Base-by-base conservation (phyloP, 1,140 invertebrate species). In the Papilio glaucus region DNA sequence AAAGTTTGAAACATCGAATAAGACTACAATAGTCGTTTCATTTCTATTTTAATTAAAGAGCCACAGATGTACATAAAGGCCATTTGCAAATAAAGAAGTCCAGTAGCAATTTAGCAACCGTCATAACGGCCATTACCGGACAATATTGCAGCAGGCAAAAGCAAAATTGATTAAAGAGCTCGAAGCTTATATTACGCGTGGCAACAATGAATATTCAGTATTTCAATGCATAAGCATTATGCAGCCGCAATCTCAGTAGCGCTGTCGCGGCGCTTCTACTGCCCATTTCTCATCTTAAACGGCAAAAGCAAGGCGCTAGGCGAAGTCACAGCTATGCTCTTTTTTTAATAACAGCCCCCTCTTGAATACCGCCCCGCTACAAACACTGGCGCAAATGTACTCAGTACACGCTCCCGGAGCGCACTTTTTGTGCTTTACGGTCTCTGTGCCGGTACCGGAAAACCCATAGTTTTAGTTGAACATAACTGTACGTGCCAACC, bases 201-300 rank as follows among this genome's bases (percentile, higher is more conserved):
- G 79, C 79, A 83, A 87, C 82, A 86, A 89, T 88, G 86, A 86
- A 90, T 89, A 89, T 89, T 87, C 86, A 89, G 84, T 83, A 80
- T 85, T 88, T 81, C 81, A 85, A 85, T 81, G 83, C 84, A 86
- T 86, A 86, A 87, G 84, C 80, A 88, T 87, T 84, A 87, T 84
- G 86, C 82, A 72, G 75, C 81, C 82, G 82, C 85, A 84, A 86
- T 89, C 86, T 89, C 82, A 85, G 81, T 76, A 83, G 73, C 70
- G 74, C 81, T 85, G 84, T 88, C 82, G 81, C 82, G 81, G 83
- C 81, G 79, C 80, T 83, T 84, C 57, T 73, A 83, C 81, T 84
- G 85, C 81, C 86, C 88, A 89, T 91, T 91, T 88, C 85, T 91
- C 89, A 91, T 89, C 84, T 86, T 85, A 89, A 91, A 90, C 85